phyloP scores from a whole-genome alignment of 2,113 vertebrate genomes.

The Pedionomus torquatus region DNA sequence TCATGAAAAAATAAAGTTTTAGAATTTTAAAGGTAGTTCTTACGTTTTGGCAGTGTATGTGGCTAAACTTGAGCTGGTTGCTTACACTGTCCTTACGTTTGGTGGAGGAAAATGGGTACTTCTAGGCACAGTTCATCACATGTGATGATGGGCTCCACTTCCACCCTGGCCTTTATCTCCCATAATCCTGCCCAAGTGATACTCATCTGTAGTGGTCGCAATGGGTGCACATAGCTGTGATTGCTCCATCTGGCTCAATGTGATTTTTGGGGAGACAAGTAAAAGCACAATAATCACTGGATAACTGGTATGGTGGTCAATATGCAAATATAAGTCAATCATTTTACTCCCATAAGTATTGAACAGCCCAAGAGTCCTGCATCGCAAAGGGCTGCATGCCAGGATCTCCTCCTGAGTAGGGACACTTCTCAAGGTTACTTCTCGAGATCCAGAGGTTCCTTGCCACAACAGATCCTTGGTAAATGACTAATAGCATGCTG shows the following conservation, averaged over 20 bases:
- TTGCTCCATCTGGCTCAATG: background rate
- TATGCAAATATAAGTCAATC: background rate
- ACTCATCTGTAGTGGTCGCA: background rate
- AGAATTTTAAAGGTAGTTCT: background rate
- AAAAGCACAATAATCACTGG: background rate
- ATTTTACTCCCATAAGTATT: background rate
- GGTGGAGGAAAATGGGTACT: background rate
- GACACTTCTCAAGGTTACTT: background rate
- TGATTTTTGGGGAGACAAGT: background rate
- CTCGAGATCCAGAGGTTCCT: background rate
- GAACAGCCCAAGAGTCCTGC: background rate
- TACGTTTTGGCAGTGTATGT: background rate
- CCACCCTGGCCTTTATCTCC: background rate
- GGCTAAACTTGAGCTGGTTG: background rate
- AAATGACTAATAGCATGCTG: background rate
- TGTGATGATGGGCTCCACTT: background rate
- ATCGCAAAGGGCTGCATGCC: background rate
- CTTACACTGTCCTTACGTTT: background rate
- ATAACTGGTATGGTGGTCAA: background rate
- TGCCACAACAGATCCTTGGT: background rate
- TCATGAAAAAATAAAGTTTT: background rate
- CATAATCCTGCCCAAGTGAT: background rate
- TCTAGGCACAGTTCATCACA: background rate
- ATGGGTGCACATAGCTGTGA: background rate
- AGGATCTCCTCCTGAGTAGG: background rate